phyloP scores from a whole-genome alignment of 2,888 invertebrate genomes.

The Thereva unica region DNA sequence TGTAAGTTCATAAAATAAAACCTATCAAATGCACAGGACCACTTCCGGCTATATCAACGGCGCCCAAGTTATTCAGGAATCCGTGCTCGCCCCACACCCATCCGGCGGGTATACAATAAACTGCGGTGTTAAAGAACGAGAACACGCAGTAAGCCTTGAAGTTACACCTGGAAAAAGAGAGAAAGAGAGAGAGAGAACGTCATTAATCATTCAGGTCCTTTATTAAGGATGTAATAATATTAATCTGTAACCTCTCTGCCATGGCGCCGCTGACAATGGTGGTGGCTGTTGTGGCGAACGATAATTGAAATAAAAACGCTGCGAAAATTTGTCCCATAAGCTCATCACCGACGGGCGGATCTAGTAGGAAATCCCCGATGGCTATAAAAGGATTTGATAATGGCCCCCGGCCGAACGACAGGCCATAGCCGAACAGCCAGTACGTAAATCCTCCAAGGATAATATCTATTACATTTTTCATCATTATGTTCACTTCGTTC shows the following conservation, averaged over 20 bases:
- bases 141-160: slow-evolving; percentile 90
- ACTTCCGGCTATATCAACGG: slow-evolving; percentile 90
- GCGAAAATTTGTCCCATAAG: slow-evolving; percentile 85
- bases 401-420: slow-evolving; percentile 80
- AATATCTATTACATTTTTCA: slow-evolving; percentile 94
- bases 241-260: slow-evolving; percentile 76
- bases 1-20: slow-evolving; percentile 33
- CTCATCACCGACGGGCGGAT: slow-evolving; percentile 73
- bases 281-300: slow-evolving; percentile 83
- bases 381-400: slow-evolving; percentile 81
- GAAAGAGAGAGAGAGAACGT: no score
- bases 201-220: no score
- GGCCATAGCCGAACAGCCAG: slow-evolving; percentile 93
- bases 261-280: slow-evolving; percentile 93
- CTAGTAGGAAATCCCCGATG: slow-evolving; percentile 80
- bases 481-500: slow-evolving; percentile 97
- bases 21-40: slow-evolving; percentile 90
- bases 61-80: slow-evolving; percentile 80
- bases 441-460: slow-evolving; percentile 86
- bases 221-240: no score
- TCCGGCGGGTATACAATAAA: slow-evolving; percentile 91
- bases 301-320: slow-evolving; percentile 87
- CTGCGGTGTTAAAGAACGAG: slow-evolving; percentile 83
- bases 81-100: slow-evolving; percentile 93
- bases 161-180: slow-evolving; percentile 69